Evolutionary conservation across 2,797 vertebrate species (phyloP).

Genomic region (Telmatherina bonti): DNA sequence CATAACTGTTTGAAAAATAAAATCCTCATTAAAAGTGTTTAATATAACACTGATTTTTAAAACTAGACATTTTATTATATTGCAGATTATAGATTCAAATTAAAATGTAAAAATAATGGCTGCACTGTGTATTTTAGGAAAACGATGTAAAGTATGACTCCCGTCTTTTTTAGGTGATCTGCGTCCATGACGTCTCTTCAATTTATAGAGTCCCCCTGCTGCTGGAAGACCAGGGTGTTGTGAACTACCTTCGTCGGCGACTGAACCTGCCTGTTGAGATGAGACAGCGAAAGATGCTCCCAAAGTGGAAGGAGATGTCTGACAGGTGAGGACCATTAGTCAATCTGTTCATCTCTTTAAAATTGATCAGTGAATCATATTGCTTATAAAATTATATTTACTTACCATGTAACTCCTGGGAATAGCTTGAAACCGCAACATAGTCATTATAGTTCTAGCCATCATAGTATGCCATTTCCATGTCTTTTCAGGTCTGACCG

Average conservation of each 20-base stretch:
- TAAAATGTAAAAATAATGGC: not conserved
- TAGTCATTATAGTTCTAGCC: not conserved
- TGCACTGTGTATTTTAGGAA: not conserved
- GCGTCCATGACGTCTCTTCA: slow-evolving; percentile 93
- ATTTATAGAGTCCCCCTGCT: slow-evolving; percentile 94
- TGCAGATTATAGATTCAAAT: too few relatives aligned
- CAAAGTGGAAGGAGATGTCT: slow-evolving; percentile 97
- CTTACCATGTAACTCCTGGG: too few relatives aligned
- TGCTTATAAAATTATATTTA: too few relatives aligned
- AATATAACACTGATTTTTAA: too few relatives aligned
- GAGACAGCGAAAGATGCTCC: slow-evolving; percentile 90
- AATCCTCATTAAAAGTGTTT: too few relatives aligned
- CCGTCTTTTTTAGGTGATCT: slow-evolving; percentile 88
- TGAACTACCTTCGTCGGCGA: slow-evolving; percentile 90
- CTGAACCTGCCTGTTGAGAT: slow-evolving; percentile 89
- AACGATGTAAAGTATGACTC: not conserved
- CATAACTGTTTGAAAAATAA: too few relatives aligned
- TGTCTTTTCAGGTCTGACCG: slow-evolving; percentile 87
- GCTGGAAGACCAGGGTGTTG: slow-evolving; percentile 92
- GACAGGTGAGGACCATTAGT: slow-evolving; percentile 85
- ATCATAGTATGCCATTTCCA: not conserved
- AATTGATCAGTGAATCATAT: too few relatives aligned
- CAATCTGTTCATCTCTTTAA: not conserved
- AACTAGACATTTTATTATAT: too few relatives aligned
- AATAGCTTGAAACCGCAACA: not conserved